Base-by-base conservation (phyloP, 2,888 invertebrate species). In the Coremacera marginata region DNA sequence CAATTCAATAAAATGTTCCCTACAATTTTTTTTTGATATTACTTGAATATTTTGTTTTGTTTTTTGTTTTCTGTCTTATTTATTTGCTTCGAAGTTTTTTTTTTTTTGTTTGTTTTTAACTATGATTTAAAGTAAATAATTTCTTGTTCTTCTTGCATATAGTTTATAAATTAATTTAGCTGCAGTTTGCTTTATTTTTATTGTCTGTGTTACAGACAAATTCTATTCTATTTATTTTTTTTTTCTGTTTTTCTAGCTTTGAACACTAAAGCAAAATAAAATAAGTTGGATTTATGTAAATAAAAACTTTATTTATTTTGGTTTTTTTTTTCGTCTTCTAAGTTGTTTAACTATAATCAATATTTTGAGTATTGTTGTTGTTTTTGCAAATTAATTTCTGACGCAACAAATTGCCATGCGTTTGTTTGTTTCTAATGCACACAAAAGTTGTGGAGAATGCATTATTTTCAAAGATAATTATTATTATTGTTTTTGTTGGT, bases 1-100 rank as follows among this genome's bases (percentile, higher is more conserved):
- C 31, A 77, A 68, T 75, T 79, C 63, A 79, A 72, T 79, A 85
- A 86, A 86, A 86, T 86, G 86, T 85, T 86, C 86, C 85, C 86
- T 86, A 86, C 86, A 83, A 81, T 65, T 55, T 55, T 83, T 76
- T 76, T 16, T 73, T 70, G 73, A 71, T 68, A 31, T 31, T 31
- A 31, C n/a, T n/a, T n/a, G n/a, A n/a, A n/a, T n/a, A n/a, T n/a
- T n/a, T n/a, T n/a, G 31, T 31, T 31, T 31, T 3, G 31, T 31
- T 31, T 31, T 31, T 31, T 31, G 31, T 79, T 73, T 83, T 82
- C 83, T 81, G 71, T 74, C 19, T 8, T 57, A 57, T 73, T 77
- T 74, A 37, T 75, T 71, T 37, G 19, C 75, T 62, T 44, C 19
- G 37, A 55, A 75, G 72, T 65, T 75, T 62, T 8, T 77, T 72